These are phyloP conservation scores for Drosophila macrospina DNA, from an alignment of 2,888 invertebrate species.

Conservation along the genomic window DNA sequence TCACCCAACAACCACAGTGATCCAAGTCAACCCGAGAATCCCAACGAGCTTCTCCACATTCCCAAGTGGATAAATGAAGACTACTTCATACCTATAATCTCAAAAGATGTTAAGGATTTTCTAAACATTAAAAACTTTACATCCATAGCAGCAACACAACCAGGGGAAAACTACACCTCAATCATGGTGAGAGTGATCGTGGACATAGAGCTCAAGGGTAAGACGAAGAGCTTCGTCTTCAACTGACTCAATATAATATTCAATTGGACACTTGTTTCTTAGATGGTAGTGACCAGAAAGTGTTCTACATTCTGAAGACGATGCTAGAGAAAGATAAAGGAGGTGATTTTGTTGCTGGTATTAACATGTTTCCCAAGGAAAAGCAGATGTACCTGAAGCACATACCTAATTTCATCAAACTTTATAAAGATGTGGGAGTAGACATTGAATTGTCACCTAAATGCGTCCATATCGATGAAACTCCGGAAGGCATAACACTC, in stretches of 20 bases:
- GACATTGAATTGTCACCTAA: constrained; percentile 71
- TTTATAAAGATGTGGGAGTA: constrained; percentile 72
- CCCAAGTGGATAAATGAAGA: constrained; percentile 76
- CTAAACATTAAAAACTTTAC: constrained; percentile 58
- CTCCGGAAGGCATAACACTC: constrained; percentile 62
- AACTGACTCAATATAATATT: not conserved
- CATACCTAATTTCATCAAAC: constrained; percentile 68
- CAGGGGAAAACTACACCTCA: constrained; percentile 83
- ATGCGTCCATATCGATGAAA: constrained; percentile 65
- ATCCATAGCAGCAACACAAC: constrained; percentile 74
- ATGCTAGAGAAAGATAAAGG: constrained; percentile 55
- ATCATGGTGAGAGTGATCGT: constrained; percentile 77
- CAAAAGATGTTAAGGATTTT: constrained; percentile 62
- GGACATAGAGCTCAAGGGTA: constrained; percentile 73
- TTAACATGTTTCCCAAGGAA: constrained; percentile 81
- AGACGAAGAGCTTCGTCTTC: not conserved
- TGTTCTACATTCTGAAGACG: constrained; percentile 80
- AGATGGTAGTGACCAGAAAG: constrained; percentile 59
- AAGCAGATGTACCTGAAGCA: constrained; percentile 72
- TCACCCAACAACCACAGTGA: constrained; percentile 21
- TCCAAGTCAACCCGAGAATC: constrained; percentile 49
- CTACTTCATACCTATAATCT: constrained; percentile 68
- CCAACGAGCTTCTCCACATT: constrained; percentile 68
- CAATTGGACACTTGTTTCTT: not conserved
- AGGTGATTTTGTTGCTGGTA: constrained; percentile 51